Evolutionary conservation across 2,888 invertebrate genomes (phyloP).

Genomic region (Philhelius pedissequus): DNA sequence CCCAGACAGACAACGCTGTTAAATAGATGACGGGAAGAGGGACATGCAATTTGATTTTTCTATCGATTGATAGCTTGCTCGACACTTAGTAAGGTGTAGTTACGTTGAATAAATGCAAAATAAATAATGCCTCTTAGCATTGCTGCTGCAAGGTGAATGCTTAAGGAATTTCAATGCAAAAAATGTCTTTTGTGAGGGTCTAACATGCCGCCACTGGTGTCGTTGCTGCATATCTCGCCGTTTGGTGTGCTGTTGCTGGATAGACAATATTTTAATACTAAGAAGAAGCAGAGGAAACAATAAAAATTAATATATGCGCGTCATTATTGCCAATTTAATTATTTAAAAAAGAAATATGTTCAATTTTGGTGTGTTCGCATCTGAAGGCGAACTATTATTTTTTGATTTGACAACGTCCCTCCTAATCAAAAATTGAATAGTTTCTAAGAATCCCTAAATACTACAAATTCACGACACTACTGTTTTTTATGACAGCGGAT

Average conservation of each 20-base stretch:
- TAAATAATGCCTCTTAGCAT: not conserved
- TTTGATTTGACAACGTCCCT: too few relatives aligned
- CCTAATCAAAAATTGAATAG: too few relatives aligned
- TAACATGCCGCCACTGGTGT: constrained; percentile 22
- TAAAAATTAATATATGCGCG: not conserved
- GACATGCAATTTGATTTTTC: constrained; percentile 42
- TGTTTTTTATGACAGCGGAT: too few relatives aligned
- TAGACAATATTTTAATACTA: not conserved
- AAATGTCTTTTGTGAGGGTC: constrained; percentile 32
- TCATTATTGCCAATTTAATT: not conserved
- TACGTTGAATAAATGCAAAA: constrained; percentile 43
- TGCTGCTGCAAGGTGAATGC: constrained; percentile 31
- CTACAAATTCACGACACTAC: too few relatives aligned
- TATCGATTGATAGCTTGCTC: constrained; percentile 40
- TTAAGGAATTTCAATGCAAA: constrained; percentile 56
- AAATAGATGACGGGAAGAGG: not conserved
- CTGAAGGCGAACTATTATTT: too few relatives aligned
- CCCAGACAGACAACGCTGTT: not conserved
- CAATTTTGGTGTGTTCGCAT: too few relatives aligned
- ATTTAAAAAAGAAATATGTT: too few relatives aligned
- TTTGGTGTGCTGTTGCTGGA: not conserved
- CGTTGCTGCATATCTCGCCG: not conserved
- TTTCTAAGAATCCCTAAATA: too few relatives aligned
- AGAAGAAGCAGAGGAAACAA: not conserved
- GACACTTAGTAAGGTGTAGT: constrained; percentile 50